Conservation (phyloP, 64 coral and sea anemone species). For the Porites australiensis region DNA sequence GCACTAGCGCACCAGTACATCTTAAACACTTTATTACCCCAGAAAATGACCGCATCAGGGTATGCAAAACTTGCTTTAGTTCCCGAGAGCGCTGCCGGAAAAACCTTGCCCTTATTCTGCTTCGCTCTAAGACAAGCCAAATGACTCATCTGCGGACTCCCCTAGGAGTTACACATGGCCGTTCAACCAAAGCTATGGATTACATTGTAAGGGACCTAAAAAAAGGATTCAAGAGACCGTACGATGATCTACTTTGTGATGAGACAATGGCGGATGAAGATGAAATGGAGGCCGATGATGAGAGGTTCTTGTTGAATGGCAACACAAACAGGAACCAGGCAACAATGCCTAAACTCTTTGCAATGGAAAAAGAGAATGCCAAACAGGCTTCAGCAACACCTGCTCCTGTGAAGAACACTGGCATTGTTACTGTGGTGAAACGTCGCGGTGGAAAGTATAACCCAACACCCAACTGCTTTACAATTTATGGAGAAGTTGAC, state of each 20-base stretch:
- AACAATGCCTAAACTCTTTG: neutral
- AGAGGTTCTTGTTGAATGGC: constrained; percentile 41
- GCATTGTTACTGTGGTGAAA: constrained; percentile 82
- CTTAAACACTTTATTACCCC: constrained; percentile 84
- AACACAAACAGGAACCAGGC: constrained; percentile 42
- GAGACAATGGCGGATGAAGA: constrained; percentile 93
- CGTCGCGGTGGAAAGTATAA: constrained; percentile 57
- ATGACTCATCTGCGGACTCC: constrained; percentile 80
- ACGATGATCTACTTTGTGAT: constrained; percentile 88
- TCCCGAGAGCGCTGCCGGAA: constrained; percentile 81
- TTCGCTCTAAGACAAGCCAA: constrained; percentile 81
- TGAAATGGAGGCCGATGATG: constrained; percentile 75
- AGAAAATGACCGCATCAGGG: constrained; percentile 81
- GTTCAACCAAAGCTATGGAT: constrained; percentile 64
- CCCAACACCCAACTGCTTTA: constrained; percentile 71
- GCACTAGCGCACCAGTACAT: constrained; percentile 75
- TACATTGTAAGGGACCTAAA: constrained; percentile 71
- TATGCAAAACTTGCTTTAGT: constrained; percentile 88
- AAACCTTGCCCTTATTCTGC: constrained; percentile 81
- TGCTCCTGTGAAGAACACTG: constrained; percentile 36
- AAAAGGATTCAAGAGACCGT: constrained; percentile 63
- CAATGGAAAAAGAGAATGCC: constrained; percentile 11
- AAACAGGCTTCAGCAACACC: constrained; percentile 1
- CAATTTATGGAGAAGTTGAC: constrained; percentile 72
- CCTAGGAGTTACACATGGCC: constrained; percentile 66